Base-by-base conservation (phyloP, 2,797 vertebrate genomes). In the Sylvia borin region DNA sequence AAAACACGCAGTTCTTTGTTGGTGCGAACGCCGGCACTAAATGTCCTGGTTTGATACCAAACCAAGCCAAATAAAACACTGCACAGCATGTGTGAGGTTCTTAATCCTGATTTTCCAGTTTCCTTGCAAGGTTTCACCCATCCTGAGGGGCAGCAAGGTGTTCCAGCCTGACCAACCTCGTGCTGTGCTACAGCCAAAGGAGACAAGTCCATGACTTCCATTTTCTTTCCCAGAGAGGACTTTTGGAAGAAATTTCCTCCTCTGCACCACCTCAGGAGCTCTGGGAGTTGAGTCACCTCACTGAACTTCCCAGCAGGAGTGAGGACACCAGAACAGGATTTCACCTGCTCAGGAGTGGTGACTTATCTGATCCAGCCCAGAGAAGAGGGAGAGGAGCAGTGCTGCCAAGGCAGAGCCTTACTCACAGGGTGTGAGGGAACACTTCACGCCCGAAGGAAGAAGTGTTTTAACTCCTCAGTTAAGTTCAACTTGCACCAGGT, bases 51-150 rank as follows among this genome's bases (percentile, higher is more conserved):
- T 13, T 32, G 68, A 42, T 21, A 32, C 66, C 48, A 72, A 26
- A n/a, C 29, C 10, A 48, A 88, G 94, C 93, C 94, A 96, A 92
- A 45, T 15, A 83, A 93, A 95, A 84, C 83, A 95, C 51, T 18
- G 51, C 50, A 61, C 61, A 25, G 58, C 16, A 45, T 0, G 10
- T 5, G 15, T 4, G 3, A 81, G 18, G 65, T 22, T 67, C 73
- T 70, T 67, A 26, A 75, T 31, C 72, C 43, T 27, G 36, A 3
- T 62, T 66, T 93, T 90, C 68, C 5, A 1, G 68, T 65, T 73
- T 53, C n/a, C 72, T 80, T 7, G 29, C 43, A 0, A 0, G 9
- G n/a, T 67, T 90, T 85, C 68, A 70, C 45, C 78, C 68, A 62
- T 34, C 53, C 72, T 22, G 66, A 68, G 34, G 42, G 45, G 58